Base-by-base conservation (phyloP, 2,797 vertebrate species). In the Intellagama lesueurii region DNA sequence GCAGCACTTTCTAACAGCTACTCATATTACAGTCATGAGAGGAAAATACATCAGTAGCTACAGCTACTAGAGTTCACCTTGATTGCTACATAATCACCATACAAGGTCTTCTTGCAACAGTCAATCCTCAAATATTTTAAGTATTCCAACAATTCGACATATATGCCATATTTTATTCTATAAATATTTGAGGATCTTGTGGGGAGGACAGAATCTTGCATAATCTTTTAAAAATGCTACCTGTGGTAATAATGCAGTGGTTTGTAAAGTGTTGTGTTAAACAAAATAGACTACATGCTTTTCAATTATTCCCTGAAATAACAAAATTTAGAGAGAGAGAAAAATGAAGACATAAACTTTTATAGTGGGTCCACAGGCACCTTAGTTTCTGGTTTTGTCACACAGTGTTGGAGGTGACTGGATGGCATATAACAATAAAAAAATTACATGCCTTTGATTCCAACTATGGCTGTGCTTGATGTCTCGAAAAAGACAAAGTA, bases 31-130 rank as follows among this genome's bases (percentile, higher is more conserved):
- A 78, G 47, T 47, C 22, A 77, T 78, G 87, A 92, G 80, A 95
- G 92, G 91, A 90, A 91, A 92, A 92, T 83, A 86, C 91, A 1
- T 44, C 40, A 66, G 1, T 83, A 91, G 87, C 22, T 40, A 90
- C 9, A 9, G 68, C 66, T 90, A 89, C 91, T 81, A 89, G 87
- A 76, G 49, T 88, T 94, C 89, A 92, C 77, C 49, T 81, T 88
- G 76, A 82, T 7, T 88, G 19, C 75, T 81, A 87, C 89, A 75
- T 91, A 87, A n/a, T 84, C 52, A 87, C 80, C 88, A 64, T 86
- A 44, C 26, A 90, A 91, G 30, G 75, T 89, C 75, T 89, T 90
- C 90, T 83, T 86, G 85, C 68, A 89, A 92, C 85, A 1, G 32
- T 81, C 91, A 90, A 81, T 88, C 4, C 52, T 30, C 28, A 24